phyloP scores from a whole-genome alignment of 1,140 invertebrate species.

The Bicyclus anynana region DNA sequence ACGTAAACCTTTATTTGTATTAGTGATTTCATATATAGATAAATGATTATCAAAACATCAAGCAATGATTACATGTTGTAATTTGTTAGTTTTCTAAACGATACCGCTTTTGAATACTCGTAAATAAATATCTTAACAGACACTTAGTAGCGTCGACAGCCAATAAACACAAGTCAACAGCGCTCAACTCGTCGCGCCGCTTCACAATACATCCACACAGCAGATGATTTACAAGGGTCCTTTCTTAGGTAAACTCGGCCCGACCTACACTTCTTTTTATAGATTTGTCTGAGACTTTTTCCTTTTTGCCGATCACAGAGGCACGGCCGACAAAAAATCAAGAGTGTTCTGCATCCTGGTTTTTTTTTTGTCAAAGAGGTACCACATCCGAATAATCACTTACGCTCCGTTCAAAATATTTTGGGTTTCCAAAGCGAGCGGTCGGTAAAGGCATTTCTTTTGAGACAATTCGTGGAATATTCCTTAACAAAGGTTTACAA shows the following conservation, averaged over 20 bases:
- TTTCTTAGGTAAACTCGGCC: slow-evolving; percentile 72
- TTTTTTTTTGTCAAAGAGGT: slow-evolving; percentile 69
- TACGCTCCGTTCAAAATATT: slow-evolving; percentile 73
- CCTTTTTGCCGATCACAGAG: slow-evolving; percentile 65
- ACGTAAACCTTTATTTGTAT: too few relatives aligned
- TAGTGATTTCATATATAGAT: too few relatives aligned
- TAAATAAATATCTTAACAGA: slow-evolving; percentile 60
- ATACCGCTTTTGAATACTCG: slow-evolving; percentile 38
- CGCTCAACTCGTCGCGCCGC: slow-evolving; percentile 52
- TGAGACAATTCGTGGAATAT: slow-evolving; percentile 56
- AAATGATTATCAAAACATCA: not conserved
- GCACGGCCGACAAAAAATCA: slow-evolving; percentile 63
- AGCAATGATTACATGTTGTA: not conserved
- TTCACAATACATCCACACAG: slow-evolving; percentile 69
- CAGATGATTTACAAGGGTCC: slow-evolving; percentile 76
- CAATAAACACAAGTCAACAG: slow-evolving; percentile 72
- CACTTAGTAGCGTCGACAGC: slow-evolving; percentile 65
- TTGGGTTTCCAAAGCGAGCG: slow-evolving; percentile 62
- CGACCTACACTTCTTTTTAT: slow-evolving; percentile 72
- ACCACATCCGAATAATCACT: slow-evolving; percentile 76
- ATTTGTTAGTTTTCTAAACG: slow-evolving; percentile 5
- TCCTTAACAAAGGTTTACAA: slow-evolving; percentile 26
- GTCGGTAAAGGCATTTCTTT: slow-evolving; percentile 51
- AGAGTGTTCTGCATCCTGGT: slow-evolving; percentile 67
- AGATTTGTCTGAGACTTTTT: slow-evolving; percentile 65